Evolutionary conservation across 2,888 invertebrate species (phyloP).

Genomic region (Tholera decimalis): DNA sequence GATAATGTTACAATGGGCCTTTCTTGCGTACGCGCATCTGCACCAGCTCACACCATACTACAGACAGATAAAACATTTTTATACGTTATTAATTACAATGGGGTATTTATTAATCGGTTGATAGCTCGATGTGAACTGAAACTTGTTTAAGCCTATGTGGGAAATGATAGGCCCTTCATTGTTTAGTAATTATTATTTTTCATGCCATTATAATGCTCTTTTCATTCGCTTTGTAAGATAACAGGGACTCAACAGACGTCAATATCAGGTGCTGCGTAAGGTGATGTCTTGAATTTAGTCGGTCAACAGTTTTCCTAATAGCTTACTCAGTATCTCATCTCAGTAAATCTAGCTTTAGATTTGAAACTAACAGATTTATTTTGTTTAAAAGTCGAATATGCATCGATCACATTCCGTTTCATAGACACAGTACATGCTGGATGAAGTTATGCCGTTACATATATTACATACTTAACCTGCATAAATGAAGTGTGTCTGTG

Average conservation of each 20-base stretch:
- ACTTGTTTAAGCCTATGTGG: slow-evolving; percentile 19
- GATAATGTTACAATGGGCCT: slow-evolving; percentile 70
- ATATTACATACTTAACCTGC: too few relatives aligned
- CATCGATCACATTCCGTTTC: too few relatives aligned
- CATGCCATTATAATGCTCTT: slow-evolving; percentile 11
- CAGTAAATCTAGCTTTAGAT: background rate
- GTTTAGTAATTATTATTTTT: slow-evolving; percentile 32
- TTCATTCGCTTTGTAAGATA: slow-evolving; percentile 23
- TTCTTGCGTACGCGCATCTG: slow-evolving; percentile 58
- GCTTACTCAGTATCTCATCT: background rate
- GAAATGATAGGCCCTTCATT: slow-evolving; percentile 42
- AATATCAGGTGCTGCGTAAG: slow-evolving; percentile 9
- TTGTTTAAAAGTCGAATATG: too few relatives aligned
- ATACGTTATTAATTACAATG: slow-evolving; percentile 56
- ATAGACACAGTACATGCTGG: too few relatives aligned
- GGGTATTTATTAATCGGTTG: slow-evolving; percentile 58
- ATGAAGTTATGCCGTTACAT: too few relatives aligned
- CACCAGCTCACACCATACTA: slow-evolving; percentile 55
- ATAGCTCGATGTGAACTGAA: slow-evolving; percentile 41
- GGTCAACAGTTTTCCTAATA: background rate
- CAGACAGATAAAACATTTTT: slow-evolving; percentile 58
- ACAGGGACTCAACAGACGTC: slow-evolving; percentile 8
- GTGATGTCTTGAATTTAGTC: background rate
- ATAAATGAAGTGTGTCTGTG: too few relatives aligned
- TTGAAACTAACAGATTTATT: too few relatives aligned